Base-by-base conservation (phyloP, 2,113 vertebrate species). In the Glaucidium brasilianum region DNA sequence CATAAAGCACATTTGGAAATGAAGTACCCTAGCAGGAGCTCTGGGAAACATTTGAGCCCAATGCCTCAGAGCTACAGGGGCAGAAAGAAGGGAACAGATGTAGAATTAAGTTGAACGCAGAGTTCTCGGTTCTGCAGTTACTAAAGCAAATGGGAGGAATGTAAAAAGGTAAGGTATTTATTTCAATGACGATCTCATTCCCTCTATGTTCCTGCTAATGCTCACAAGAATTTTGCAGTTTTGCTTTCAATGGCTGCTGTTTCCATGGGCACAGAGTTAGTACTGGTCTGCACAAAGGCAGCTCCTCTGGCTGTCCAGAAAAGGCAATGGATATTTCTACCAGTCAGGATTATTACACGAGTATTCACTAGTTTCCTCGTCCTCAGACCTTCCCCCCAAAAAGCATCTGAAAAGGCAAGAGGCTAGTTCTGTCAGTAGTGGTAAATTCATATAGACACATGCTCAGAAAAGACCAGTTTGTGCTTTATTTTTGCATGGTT, bases 181-280 rank as follows among this genome's bases (percentile, higher is more conserved):
- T 85, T 90, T 85, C 90, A 86, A 43, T 63, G 68, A 83, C 11
- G 0, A 35, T 69, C 59, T 92, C 85, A 55, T 85, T 93, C 94
- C 32, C 53, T 85, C 92, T 74, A 15, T 30, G 32, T 50, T 74
- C 41, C 67, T 35, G 47, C 37, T 88, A 94, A 90, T 22, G 23
- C 0, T 0, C 37, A 15, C 59, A 90, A 80, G 71, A 92, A 83
- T 94, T 90, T 71, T 79, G 20, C 30, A 17, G 75, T 32, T 73
- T 62, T 90, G 75, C 78, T 80, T 83, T 85, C 87, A 85, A 67
- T 67, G 79, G 85, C 89, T 85, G 68, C 90, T 71, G 94, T 97
- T 96, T 97, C 96, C 95, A 95, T 94, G 90, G 92, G 94, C 92
- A 93, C 96, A 80, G 85, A 90, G 35, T n/a, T 93, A 71, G 68